Percentiles rank a stretch among this genome's conserved stretches.
These are phyloP conservation scores for Apodemia duryi DNA, from an alignment of 2,888 invertebrate species.

Conservation along the genomic window DNA sequence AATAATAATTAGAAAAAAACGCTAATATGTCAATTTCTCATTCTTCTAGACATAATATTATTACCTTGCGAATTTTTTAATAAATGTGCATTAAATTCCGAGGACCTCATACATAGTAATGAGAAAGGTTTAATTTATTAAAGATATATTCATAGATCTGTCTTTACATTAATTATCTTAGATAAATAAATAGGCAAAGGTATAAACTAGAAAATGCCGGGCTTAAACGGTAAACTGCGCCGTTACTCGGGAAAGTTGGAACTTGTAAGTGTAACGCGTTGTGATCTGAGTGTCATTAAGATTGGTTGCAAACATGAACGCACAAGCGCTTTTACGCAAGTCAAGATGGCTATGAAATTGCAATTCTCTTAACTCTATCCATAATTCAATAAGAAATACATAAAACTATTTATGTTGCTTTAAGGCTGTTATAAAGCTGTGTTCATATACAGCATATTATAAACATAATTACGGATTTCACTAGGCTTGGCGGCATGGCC, in stretches of 20 bases:
- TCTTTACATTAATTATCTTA: conserved; percentile 6
- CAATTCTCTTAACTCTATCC: background rate
- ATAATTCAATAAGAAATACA: background rate
- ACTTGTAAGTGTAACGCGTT: conserved; percentile 45
- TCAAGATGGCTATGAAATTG: conserved; percentile 7
- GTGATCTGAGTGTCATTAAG: conserved; percentile 39
- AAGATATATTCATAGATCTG: background rate
- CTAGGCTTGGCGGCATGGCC: background rate
- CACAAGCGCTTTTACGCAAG: conserved; percentile 2
- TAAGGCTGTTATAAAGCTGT: background rate
- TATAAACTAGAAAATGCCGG: conserved; percentile 47
- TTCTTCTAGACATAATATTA: too few species aligned
- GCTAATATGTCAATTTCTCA: too few species aligned
- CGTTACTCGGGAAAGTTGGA: conserved; percentile 44
- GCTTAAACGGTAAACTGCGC: conserved; percentile 51
- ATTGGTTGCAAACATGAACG: conserved; percentile 27
- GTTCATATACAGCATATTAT: background rate
- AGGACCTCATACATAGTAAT: too few species aligned
- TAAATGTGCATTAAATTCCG: too few species aligned
- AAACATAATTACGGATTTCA: background rate
- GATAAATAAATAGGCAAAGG: conserved; percentile 20
- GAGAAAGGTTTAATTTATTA: background rate
- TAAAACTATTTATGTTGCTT: conserved; percentile 3
- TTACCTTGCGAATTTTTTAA: too few species aligned
- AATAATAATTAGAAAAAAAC: too few species aligned